Evolutionary conservation across 2,797 vertebrate species (phyloP), one percentile per base, ranked within the genome.

Genomic region (Parauchenoglanis ngamensis): DNA sequence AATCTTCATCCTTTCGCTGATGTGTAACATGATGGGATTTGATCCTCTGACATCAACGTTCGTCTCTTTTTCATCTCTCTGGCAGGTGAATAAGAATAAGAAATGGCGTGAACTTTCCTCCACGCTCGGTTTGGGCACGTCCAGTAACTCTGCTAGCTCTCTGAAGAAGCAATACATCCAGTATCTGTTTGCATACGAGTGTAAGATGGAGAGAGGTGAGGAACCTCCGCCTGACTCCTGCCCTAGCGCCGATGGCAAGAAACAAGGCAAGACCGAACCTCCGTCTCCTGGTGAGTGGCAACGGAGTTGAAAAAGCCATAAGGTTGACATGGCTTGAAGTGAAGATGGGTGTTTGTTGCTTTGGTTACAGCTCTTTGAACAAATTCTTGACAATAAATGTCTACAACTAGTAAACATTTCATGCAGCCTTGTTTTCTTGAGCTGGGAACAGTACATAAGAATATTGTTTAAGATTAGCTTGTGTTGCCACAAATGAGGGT

Each of bases 91-190:
- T 92, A 99, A 99, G 95, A 99, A 98, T 93, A 99, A 99, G 94
- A 99, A 99, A 93, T 99, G 98, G 98, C 94, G 97, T 54, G 97
- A 98, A 93, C 91, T 99, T 94, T 95, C 98, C 46, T 96, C 96
- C 80, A 95, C 92, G 89, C 92, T 99, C 82, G 97, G 95, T 3
- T 96, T 99, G 85, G 97, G 98, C 89, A 98, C 97, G 2, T 99
- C 98, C 1, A 98, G 97, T 96, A 98, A 97, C 8, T 95, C 98
- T 0, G 98, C 98, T 79, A 98, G 97, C 94, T 98, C 98, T 77
- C 95, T 99, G 93, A 99, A 99, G 94, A 99, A 99, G 94, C 98
- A 99, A 94, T 99, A 99, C 93, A 98, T 98, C 92, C 98, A 99
- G 93, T 99, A 97, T 95, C 96, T 99, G 94, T 99, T 99, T 52